phyloP scores from a whole-genome alignment of 2,888 invertebrate species.

The Gasteruption jaculator region DNA sequence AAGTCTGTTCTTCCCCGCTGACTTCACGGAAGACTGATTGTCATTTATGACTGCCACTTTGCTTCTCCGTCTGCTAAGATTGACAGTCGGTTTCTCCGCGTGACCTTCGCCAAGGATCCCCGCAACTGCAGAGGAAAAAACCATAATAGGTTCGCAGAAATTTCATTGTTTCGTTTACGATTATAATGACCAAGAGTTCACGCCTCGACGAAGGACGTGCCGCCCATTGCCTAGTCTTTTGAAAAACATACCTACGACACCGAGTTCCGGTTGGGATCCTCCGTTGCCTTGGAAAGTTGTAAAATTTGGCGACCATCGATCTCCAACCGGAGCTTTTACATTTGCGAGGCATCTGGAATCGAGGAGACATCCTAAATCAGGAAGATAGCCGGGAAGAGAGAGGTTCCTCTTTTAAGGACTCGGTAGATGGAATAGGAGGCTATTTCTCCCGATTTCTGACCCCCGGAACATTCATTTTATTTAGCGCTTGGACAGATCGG shows the following conservation, averaged over 20 bases:
- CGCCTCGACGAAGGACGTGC: too few relatives aligned
- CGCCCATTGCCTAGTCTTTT: too few relatives aligned
- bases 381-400: constrained; percentile 14
- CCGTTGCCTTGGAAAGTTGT: too few relatives aligned
- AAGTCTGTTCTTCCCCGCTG: constrained; percentile 1
- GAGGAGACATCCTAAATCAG: constrained; percentile 15
- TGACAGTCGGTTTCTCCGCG: constrained; percentile 11
- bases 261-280: too few relatives aligned
- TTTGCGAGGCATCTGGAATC: constrained; percentile 9
- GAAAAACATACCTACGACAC: too few relatives aligned
- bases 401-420: too few relatives aligned
- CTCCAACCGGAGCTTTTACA: too few relatives aligned
- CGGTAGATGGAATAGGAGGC: constrained; percentile 27
- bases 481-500: constrained; percentile 40
- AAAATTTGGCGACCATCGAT: too few relatives aligned
- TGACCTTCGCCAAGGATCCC: not conserved
- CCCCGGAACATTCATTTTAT: constrained; percentile 50
- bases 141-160: too few relatives aligned
- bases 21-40: constrained; percentile 31
- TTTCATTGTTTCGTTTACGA: too few relatives aligned
- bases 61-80: constrained; percentile 18
- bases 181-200: too few relatives aligned
- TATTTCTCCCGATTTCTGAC: constrained; percentile 48
- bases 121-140: too few relatives aligned
- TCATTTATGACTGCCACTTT: constrained; percentile 36